Evolutionary conservation across 2,888 invertebrate species (phyloP), one percentile per base, ranked within the genome.

Genomic region (Agrotis segetum): DNA sequence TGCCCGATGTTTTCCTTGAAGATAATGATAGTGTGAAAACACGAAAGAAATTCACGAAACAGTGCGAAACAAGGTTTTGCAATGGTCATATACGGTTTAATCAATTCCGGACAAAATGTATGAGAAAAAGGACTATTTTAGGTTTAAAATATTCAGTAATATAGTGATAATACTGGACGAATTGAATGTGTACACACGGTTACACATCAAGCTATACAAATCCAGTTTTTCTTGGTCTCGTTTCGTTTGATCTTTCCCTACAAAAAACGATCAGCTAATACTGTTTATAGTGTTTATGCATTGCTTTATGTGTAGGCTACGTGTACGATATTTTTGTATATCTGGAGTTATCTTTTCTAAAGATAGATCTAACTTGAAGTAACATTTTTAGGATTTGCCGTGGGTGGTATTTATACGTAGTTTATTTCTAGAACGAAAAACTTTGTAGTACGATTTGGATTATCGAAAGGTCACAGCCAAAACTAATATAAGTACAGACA

Each of bases 1-100:
- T 53, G 16, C 24, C 66, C 29, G 61, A 34, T 49, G 61, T 58
- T 52, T 63, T 55, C 11, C 34, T 72, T 52, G 24, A 49, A 21
- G 53, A 69, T 49, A 69, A 59, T 21, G 64, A 67, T 63, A 62
- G 67, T 63, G 24, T 60, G 40, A 64, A 77, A 77, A 73, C 62
- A 72, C 58, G n/a, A 40, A 40, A 14, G 34, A 56, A 13, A 58
- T 58, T 62, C 53, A 65, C 62, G 21, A 65, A 77, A 74, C 69
- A 74, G 62, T 62, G 62, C 55, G 66, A 55, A 74, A 78, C 65
- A 74, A 79, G 75, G 75, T 74, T 73, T 74, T 24, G 65, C 66
- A 63, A 78, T 70, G 47, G 44, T 63, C 70, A 66, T 70, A 70
- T 74, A 70, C 70, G 70, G 59, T 79, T 63, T 66, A 74, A 78